Evolutionary conservation across 2,888 invertebrate species (phyloP).

Genomic region (Alitta virens): DNA sequence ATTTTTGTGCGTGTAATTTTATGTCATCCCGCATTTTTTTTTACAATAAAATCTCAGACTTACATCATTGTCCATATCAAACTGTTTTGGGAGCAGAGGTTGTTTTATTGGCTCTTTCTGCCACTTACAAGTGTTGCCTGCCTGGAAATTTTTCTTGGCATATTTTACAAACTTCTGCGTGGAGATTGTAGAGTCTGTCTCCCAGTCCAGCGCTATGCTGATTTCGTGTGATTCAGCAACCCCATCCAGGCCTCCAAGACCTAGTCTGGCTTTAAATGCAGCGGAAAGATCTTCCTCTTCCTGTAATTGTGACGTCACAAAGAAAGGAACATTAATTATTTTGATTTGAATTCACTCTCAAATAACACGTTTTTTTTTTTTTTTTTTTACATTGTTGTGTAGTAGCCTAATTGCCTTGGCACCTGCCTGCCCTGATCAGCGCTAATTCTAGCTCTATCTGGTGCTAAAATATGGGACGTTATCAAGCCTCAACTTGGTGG

Average conservation of each 20-base stretch:
- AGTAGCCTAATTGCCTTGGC: too few relatives aligned
- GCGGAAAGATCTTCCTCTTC: conserved; percentile 31
- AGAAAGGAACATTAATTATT: background rate
- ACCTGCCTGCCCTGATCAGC: too few relatives aligned
- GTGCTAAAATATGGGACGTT: too few relatives aligned
- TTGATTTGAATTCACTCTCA: too few relatives aligned
- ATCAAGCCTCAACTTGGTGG: too few relatives aligned
- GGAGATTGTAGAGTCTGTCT: conserved; percentile 20
- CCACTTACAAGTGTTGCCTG: conserved; percentile 9
- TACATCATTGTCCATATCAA: conserved; percentile 17
- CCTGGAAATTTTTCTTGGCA: conserved; percentile 24
- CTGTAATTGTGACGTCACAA: conserved; percentile 11
- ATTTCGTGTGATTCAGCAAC: conserved; percentile 21
- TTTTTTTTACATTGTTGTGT: too few relatives aligned
- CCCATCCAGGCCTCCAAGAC: conserved; percentile 19
- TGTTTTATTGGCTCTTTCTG: conserved; percentile 22
- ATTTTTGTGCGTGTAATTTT: too few relatives aligned
- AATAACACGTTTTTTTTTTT: too few relatives aligned
- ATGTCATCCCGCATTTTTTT: background rate
- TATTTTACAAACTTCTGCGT: conserved; percentile 20
- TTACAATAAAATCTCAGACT: background rate
- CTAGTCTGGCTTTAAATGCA: conserved; percentile 31
- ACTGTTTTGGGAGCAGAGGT: conserved; percentile 19
- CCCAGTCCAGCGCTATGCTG: conserved; percentile 19
- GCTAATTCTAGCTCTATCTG: too few relatives aligned